Conservation (phyloP, 1,140 invertebrate genomes). For the Drosophila kepulauana region DNA sequence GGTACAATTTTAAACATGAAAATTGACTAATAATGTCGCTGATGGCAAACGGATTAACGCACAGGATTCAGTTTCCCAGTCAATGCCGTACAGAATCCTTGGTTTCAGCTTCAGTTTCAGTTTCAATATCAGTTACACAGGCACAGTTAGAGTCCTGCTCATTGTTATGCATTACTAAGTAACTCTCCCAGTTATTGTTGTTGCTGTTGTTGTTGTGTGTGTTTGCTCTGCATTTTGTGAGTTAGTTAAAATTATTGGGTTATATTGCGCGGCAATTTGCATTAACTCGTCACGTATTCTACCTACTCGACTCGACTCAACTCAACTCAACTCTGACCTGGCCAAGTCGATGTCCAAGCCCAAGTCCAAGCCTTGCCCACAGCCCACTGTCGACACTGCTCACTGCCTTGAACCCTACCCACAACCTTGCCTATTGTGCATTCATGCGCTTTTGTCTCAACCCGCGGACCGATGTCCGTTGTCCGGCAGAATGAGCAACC, state of each 20-base stretch:
- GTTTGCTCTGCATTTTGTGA: slow-evolving; percentile 46
- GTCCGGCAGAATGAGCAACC: slow-evolving; percentile 54
- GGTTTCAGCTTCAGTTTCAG: slow-evolving; percentile 12
- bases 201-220: slow-evolving; percentile 15
- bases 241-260: slow-evolving; percentile 82
- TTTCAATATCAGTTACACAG: slow-evolving; percentile 2
- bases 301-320: background rate
- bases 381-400: too few species aligned
- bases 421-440: slow-evolving; percentile 80
- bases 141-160: background rate
- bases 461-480: slow-evolving; percentile 23
- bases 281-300: slow-evolving; percentile 66
- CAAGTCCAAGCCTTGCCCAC: slow-evolving; percentile 71
- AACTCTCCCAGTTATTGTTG: slow-evolving; percentile 43
- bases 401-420: slow-evolving; percentile 58
- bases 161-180: slow-evolving; percentile 72
- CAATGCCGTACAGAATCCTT: slow-evolving; percentile 36
- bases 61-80: slow-evolving; percentile 9
- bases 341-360: slow-evolving; percentile 31
- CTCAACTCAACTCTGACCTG: slow-evolving; percentile 43
- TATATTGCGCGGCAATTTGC: slow-evolving; percentile 83
- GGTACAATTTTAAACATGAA: slow-evolving; percentile 36
- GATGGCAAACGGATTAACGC: slow-evolving; percentile 82
- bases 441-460: slow-evolving; percentile 59
- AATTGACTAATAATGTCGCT: slow-evolving; percentile 82